These are phyloP conservation scores for Lycaon pictus DNA, from an alignment of 2,113 vertebrate genomes.

Conservation along the genomic window DNA sequence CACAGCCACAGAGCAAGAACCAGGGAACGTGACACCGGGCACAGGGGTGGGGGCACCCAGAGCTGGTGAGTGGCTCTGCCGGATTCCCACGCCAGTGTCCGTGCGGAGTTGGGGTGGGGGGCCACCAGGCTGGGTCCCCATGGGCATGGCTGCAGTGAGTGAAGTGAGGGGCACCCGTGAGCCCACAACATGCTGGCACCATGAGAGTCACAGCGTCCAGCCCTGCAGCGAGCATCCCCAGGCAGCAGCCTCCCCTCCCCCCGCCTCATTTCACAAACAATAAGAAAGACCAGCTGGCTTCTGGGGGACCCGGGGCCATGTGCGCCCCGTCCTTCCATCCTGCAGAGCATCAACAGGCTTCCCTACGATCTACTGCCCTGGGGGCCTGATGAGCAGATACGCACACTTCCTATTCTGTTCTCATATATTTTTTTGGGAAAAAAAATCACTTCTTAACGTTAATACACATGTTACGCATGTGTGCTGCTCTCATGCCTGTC, in stretches of 20 bases:
- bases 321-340: too few species aligned
- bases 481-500: fast-evolving
- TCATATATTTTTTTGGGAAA: not conserved
- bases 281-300: not conserved
- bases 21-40: not conserved
- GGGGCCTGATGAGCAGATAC: fast-evolving
- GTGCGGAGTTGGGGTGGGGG: too few species aligned
- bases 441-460: too few species aligned
- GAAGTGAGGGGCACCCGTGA: not conserved
- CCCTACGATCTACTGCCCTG: not conserved
- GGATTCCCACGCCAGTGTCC: not conserved
- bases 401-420: not conserved
- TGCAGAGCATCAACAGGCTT: not conserved
- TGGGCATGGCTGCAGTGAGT: not conserved
- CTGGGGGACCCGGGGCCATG: not conserved
- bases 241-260: not conserved
- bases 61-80: too few species aligned
- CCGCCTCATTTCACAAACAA: not conserved
- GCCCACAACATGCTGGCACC: fast-evolving
- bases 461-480: too few species aligned
- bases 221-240: not conserved
- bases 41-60: not conserved
- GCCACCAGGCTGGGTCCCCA: too few species aligned
- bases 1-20: not conserved
- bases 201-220: fast-evolving